Evolutionary conservation across 1,140 invertebrate genomes (phyloP), one percentile per base, ranked within the genome.

Genomic region (Rhagoletis zephyria): DNA sequence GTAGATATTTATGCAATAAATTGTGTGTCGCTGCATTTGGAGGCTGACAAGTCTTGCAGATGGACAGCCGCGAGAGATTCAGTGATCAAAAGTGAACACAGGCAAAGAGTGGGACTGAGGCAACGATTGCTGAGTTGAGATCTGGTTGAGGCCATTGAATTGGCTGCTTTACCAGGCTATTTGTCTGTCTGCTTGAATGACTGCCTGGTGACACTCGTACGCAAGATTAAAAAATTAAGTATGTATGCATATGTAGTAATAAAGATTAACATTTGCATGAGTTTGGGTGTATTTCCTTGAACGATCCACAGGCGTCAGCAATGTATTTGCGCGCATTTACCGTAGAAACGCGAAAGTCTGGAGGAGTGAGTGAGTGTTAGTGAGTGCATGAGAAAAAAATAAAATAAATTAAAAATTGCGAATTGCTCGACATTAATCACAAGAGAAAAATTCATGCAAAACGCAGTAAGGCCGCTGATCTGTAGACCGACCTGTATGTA

Each of bases 401-500:
- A 81, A 81, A 81, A 81, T 81, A 81, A 81, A 81, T 81, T 59
- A 81, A 81, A 81, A 81, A 81, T 81, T 81, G 74, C 56, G 60
- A 85, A 85, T 61, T 85, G 60, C 42, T 40, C 30, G 85, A 85
- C 85, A 85, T 85, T 85, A 85, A 85, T 85, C 85, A 85, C 85
- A 85, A 63, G 60, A 16, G 85, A 85, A 63, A 85, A 85, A 61
- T 85, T 60, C 51, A 85, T 85, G 60, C 85, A 85, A 85, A 63
- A 45, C 59, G 14, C 48, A 30, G 16, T 19, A 48, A 12, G 10
- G 74, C 74, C 70, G 51, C 30, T 81, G 48, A 51, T 59, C 74
- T n/a, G 2, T 45, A 63, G 60, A 63, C 30, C 6, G 6, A 19
- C 4, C 61, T 85, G 51, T 12, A 60, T 16, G 81, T 45, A 56